Percentiles rank a stretch among this genome's conserved stretches.
Conservation (phyloP, 2,797 vertebrate species). For the Pipistrellus kuhlii region DNA sequence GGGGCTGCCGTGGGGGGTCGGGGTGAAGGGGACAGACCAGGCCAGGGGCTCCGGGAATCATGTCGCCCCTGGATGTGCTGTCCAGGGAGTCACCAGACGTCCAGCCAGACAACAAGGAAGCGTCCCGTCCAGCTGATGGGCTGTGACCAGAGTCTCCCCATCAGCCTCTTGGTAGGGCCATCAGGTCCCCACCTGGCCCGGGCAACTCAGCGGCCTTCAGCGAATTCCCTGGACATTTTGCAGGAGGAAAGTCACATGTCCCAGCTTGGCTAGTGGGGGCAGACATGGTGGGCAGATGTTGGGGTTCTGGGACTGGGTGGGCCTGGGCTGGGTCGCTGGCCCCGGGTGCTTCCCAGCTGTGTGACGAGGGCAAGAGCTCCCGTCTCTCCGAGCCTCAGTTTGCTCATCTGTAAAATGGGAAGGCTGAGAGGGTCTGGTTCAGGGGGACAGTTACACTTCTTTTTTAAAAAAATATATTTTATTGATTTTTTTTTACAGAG, state of each 20-base stretch:
- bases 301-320: neutral
- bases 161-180: accelerated
- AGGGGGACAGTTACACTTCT: too few species aligned
- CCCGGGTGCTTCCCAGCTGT: neutral
- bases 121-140: neutral
- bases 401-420: neutral
- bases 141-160: neutral
- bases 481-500: too few species aligned
- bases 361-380: neutral
- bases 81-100: neutral
- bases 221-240: neutral
- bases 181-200: neutral
- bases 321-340: neutral
- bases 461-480: too few species aligned
- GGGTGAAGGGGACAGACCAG: accelerated
- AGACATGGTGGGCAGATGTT: too few species aligned
- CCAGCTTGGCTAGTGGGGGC: neutral
- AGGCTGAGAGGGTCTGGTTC: accelerated
- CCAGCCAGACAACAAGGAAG: neutral
- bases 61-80: too few species aligned
- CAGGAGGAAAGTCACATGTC: neutral
- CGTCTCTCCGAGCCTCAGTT: neutral
- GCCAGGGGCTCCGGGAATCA: neutral
- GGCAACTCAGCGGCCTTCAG: accelerated
- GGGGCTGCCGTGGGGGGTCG: accelerated